phyloP scores from a whole-genome alignment of 2,797 vertebrate genomes.

The Takifugu rubripes region DNA sequence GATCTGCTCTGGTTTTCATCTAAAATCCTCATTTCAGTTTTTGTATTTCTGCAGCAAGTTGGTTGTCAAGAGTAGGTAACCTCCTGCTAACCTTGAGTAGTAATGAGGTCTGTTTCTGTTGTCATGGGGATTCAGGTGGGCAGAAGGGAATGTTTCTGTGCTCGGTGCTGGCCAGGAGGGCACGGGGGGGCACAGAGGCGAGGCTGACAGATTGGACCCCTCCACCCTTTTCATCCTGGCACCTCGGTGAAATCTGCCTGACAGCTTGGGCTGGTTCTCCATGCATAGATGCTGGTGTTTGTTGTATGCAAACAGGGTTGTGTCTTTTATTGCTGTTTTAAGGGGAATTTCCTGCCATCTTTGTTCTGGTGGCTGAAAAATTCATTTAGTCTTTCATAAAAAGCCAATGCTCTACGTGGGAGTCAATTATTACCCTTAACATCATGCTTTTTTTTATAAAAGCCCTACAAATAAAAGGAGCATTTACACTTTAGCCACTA shows the following conservation, averaged over 20 bases:
- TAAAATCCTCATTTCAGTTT: slow-evolving; percentile 6
- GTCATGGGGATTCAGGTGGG: slow-evolving; percentile 56
- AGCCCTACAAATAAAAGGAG: too few species aligned
- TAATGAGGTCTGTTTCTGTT: slow-evolving; percentile 55
- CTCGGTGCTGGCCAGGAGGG: slow-evolving; percentile 38
- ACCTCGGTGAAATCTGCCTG: slow-evolving; percentile 37
- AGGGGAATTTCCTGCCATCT: slow-evolving; percentile 23
- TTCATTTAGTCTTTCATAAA: not conserved
- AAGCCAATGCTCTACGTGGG: too few species aligned
- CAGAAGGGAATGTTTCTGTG: not conserved
- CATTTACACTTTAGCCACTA: too few species aligned
- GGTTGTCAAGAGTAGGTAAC: slow-evolving; percentile 61
- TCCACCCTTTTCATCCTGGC: slow-evolving; percentile 41
- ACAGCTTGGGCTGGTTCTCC: slow-evolving; percentile 51
- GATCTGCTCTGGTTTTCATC: not conserved
- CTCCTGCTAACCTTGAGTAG: slow-evolving; percentile 72
- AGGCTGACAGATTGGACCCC: slow-evolving; percentile 63
- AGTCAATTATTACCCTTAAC: too few species aligned
- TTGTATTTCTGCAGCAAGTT: slow-evolving; percentile 32
- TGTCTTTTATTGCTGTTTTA: not conserved
- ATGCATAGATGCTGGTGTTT: slow-evolving; percentile 23
- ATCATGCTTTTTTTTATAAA: too few species aligned
- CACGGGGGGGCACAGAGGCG: slow-evolving; percentile 49
- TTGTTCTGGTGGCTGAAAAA: slow-evolving; percentile 1
- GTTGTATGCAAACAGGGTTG: slow-evolving; percentile 11